Evolutionary conservation across 2,797 vertebrate species (phyloP), one percentile per base, ranked within the genome.

Genomic region (Spatula clypeata): DNA sequence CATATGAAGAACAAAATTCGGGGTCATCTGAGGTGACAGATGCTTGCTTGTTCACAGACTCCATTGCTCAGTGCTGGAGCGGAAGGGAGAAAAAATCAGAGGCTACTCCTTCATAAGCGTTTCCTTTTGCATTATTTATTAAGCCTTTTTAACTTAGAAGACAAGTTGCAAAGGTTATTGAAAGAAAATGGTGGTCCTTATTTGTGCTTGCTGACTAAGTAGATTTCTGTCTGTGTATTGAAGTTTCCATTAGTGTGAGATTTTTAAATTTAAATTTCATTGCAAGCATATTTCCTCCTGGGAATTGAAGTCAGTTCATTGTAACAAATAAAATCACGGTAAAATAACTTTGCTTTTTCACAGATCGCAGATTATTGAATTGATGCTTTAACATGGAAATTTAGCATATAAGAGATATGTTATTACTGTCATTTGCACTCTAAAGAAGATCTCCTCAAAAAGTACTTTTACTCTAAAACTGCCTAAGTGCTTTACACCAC

Each of bases 271-370:
- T 91, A 77, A 85, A 80, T 96, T 92, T 96, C 87, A 83, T 75
- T 58, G 79, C 88, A 38, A 31, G 66, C 42, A 27, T 94, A 87
- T 94, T 90, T 88, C 21, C 47, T 79, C 17, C 55, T 57, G 60
- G 75, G 66, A 88, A 79, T 76, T 73, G 42, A 76, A 80, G 74
- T 57, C 8, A 6, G 31, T 66, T 84, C 89, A 31, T 81, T 94
- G 79, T 88, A 86, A 96, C 89, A 96, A 93, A 96, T 95, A 94
- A 94, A 96, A 93, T 91, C 58, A 18, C 54, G 69, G 76, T 86
- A 44, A 96, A 96, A 83, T 93, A 93, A 66, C 88, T 92, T 75
- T 18, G 54, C 62, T 79, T 90, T 93, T 96, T 91, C 49, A 90
- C 60, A 88, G 77, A 84, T 91, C 88, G 70, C 26, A 80, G 89